These are phyloP conservation scores for Chelonoidis abingdonii DNA, from an alignment of 2,113 vertebrate genomes.

Conservation along the genomic window DNA sequence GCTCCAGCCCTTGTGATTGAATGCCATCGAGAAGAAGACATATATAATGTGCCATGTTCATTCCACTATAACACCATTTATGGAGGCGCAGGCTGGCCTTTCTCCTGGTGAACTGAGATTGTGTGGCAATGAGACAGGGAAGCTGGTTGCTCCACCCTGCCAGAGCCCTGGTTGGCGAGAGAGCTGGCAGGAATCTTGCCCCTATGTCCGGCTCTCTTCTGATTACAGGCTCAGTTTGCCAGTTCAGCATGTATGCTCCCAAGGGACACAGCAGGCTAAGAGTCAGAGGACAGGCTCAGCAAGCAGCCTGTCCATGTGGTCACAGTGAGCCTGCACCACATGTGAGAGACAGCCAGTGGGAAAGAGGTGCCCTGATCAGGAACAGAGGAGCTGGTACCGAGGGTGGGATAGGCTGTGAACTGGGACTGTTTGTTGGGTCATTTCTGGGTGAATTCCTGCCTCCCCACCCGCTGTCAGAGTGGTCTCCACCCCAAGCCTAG, in stretches of 20 bases:
- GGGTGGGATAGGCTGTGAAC: fast-evolving
- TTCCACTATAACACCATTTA: neutral
- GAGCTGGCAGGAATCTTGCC: neutral
- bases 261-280: neutral
- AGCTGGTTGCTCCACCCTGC: neutral
- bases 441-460: neutral
- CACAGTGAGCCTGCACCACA: fast-evolving
- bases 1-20: fast-evolving
- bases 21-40: neutral
- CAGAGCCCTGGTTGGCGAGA: neutral
- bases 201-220: fast-evolving
- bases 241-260: fast-evolving
- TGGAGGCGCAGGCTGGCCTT: neutral
- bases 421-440: neutral
- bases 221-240: neutral
- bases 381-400: neutral
- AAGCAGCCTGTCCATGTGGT: fast-evolving
- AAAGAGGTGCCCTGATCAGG: neutral
- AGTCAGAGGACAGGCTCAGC: neutral
- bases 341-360: fast-evolving
- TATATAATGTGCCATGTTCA: neutral
- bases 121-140: neutral
- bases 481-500: neutral
- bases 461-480: neutral
- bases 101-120: neutral